phyloP scores from a whole-genome alignment of 1,140 invertebrate genomes.

The Drosophila leontia region DNA sequence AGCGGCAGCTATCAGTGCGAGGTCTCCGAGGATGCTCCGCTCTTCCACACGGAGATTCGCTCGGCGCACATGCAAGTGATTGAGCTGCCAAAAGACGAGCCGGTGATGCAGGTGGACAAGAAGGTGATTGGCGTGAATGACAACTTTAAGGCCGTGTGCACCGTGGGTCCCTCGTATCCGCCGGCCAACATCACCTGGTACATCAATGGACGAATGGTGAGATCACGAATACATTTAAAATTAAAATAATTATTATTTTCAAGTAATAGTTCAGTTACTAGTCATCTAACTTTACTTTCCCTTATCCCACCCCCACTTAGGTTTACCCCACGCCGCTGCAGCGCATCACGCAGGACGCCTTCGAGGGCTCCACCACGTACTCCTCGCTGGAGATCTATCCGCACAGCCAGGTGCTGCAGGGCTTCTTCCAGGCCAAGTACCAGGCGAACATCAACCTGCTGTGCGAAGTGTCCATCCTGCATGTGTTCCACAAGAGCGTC shows the following conservation, averaged over 20 bases:
- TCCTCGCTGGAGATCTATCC: constrained; percentile 79
- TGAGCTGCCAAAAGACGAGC: constrained; percentile 83
- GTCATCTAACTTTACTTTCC: not conserved
- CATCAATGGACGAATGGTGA: constrained; percentile 89
- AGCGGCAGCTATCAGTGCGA: constrained; percentile 90
- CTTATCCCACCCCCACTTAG: constrained; percentile 21
- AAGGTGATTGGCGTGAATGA: constrained; percentile 80
- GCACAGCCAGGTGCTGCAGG: constrained; percentile 80
- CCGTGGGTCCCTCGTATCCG: constrained; percentile 87
- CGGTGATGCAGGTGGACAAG: constrained; percentile 83
- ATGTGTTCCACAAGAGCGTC: constrained; percentile 83
- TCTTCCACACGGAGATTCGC: constrained; percentile 89
- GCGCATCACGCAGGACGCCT: constrained; percentile 76
- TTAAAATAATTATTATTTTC: not conserved
- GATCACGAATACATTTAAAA: not conserved
- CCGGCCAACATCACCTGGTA: constrained; percentile 90
- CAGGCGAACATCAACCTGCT: constrained; percentile 74
- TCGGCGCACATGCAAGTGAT: constrained; percentile 89
- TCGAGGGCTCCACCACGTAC: constrained; percentile 77
- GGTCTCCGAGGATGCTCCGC: constrained; percentile 90
- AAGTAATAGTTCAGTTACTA: not conserved
- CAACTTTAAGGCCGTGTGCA: constrained; percentile 86
- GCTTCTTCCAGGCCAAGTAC: constrained; percentile 82
- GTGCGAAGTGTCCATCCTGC: constrained; percentile 82
- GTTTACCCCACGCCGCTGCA: constrained; percentile 80